Base-by-base conservation (phyloP, 2,888 invertebrate species). In the Euphydryas editha region DNA sequence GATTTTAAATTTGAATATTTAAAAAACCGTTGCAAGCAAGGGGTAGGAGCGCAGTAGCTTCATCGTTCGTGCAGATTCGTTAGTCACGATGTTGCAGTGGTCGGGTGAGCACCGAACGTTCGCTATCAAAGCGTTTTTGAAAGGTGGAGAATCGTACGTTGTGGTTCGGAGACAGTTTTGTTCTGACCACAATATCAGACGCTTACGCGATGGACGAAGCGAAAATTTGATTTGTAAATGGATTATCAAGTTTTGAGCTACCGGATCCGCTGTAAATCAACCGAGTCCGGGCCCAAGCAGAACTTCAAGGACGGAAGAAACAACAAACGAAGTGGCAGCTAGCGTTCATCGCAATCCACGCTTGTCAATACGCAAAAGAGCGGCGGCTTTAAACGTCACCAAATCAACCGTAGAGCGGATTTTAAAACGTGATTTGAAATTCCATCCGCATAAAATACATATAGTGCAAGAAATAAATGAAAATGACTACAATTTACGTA, bases 161-260 rank as follows among this genome's bases (percentile, higher is more conserved):
- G 44, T 59, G 4, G 44, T 13, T 44, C 15, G 11, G 0, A 17
- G 10, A 46, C 15, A 15, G 21, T 37, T 39, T 13, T 36, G 36
- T 57, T 36, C 24, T 24, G 3, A 24, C 24, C 6, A 24, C 42
- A 57, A 57, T 57, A 20, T 42, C 18, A 37, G 57, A 57, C 42
- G 42, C 37, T 57, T 57, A 42, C 15, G 73, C 51, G 73, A 74
- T 60, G 73, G 67, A n/a, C 71, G 74, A 21, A 74, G 75, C 69
- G 73, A 65, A 18, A 67, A 72, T 73, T 73, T 75, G 59, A 74
- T 76, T 72, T 68, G 71, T 59, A 71, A 57, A 36, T 76, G 73
- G 72, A 73, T 73, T 66, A 60, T 65, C 13, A 39, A 39, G 39
- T 39, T 39, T 15, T 2, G 39, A 13, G 13, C 39, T 13, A 39